Base-by-base conservation (phyloP, 2,888 invertebrate genomes). In the Calameuta filiformis region DNA sequence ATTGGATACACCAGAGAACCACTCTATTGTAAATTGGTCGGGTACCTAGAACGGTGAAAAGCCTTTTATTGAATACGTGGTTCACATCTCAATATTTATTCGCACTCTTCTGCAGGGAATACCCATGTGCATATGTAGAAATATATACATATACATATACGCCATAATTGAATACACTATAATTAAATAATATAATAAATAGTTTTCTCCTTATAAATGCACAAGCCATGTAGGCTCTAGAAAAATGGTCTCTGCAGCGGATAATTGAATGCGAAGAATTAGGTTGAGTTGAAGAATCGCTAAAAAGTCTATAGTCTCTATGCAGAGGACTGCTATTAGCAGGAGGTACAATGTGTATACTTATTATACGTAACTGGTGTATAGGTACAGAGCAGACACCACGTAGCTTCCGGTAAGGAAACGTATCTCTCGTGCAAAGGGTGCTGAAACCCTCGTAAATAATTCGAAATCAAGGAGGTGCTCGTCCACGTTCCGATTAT, bases 11-110 rank as follows among this genome's bases (percentile, higher is more conserved):
- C 81, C 81, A 80, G 78, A 77, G 80, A 81, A 81, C 78, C 85
- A 82, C 75, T 84, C 81, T 78, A 86, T 86, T 87, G 85, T 83
- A 84, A 84, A 86, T 86, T 86, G 86, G 80, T 82, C 84, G 82
- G 81, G 81, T 82, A 80, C 69, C 69, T 73, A 79, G 79, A 78
- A 79, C 77, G 81, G 85, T 85, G 85, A 89, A 89, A 86, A 88
- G 86, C 85, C 84, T 85, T 87, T 87, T 89, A 89, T 89, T 89
- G 89, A 88, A 89, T 87, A 89, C 89, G 89, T 89, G 89, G 86
- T 81, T 87, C 84, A 87, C 88, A 87, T 88, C 85, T 87, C 87
- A 83, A 88, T 89, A 87, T 85, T 23, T 23, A 56, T 56, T 56
- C 6, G 56, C 56, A 56, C 56, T 56, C 23, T 56, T 2, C 23